phyloP scores from a whole-genome alignment of 2,113 vertebrate species.

The human region GRCh38 chr19:37639001-37639500 shows the following conservation, averaged over 20 bases:
- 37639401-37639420: background rate
- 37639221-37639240: background rate
- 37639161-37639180: background rate
- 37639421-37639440: background rate
- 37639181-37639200: background rate
- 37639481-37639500: too few relatives aligned
- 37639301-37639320: background rate
- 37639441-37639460: too few relatives aligned
- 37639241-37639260: background rate
- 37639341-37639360: slow-evolving; percentile 10
- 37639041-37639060: background rate
- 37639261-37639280: background rate
- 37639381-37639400: background rate
- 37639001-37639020: background rate
- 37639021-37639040: background rate
- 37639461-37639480: too few relatives aligned
- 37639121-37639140: background rate
- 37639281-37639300: background rate
- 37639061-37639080: background rate
- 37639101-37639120: background rate
- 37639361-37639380: slow-evolving; percentile 1
- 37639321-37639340: background rate
- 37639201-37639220: background rate
- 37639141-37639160: background rate
- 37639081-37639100: background rate